phyloP scores from a whole-genome alignment of 2,797 vertebrate genomes.

The Remorina albescens region DNA sequence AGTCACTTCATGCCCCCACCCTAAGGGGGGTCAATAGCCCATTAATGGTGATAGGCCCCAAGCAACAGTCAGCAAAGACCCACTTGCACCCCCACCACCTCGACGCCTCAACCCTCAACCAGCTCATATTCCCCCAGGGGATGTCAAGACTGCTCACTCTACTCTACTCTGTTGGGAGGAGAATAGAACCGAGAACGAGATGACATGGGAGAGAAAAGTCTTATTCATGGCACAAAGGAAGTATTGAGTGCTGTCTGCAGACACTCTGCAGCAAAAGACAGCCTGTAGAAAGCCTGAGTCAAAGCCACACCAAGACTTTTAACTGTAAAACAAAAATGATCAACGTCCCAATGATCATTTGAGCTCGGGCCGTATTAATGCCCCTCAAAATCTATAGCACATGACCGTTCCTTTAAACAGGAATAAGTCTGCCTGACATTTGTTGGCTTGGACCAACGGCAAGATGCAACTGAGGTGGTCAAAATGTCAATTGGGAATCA shows the following conservation, averaged over 20 bases:
- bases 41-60: slow-evolving; percentile 79
- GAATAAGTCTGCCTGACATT: no score
- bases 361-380: no score
- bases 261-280: slow-evolving; percentile 22
- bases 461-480: no score
- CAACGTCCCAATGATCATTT: no score
- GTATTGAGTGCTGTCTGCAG: not conserved
- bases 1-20: slow-evolving; percentile 73
- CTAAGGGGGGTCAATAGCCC: slow-evolving; percentile 81
- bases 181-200: slow-evolving; percentile 35
- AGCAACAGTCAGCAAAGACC: slow-evolving; percentile 67
- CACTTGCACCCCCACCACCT: slow-evolving; percentile 40
- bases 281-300: not conserved
- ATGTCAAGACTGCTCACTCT: slow-evolving; percentile 62
- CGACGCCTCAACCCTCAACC: slow-evolving; percentile 55
- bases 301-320: no score
- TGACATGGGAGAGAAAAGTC: slow-evolving; percentile 38
- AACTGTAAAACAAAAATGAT: no score
- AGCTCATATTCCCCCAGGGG: slow-evolving; percentile 54
- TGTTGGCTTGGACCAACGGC: no score
- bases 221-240: slow-evolving; percentile 30
- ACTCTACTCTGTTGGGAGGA: slow-evolving; percentile 41
- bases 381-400: no score
- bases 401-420: no score
- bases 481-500: no score